Evolutionary conservation across 1,140 invertebrate genomes (phyloP), one percentile per base, ranked within the genome.

Genomic region (Drosophila kikkawai): DNA sequence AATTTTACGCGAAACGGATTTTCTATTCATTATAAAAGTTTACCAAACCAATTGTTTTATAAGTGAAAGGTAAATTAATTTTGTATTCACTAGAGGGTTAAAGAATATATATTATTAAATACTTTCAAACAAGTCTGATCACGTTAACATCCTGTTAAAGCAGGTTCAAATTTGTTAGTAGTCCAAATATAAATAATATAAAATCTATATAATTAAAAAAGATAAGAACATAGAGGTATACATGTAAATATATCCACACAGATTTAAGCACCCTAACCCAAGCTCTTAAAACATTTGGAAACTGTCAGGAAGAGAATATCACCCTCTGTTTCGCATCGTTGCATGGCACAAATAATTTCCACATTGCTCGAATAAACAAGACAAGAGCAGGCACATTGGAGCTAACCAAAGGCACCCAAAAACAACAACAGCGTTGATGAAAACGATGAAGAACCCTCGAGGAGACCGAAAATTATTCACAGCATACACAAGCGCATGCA

Each of bases 311-410:
- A 39, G 15, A 29, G 39, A n/a, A 17, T 7, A 17, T 7, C 70
- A 83, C 81, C 81, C 81, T 79, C 71, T 83, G 22, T 57, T 57
- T 37, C 42, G 48, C 50, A 34, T 44, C 48, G 57, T 47, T 55
- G 36, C 19, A 56, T 73, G 53, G 48, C 73, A 57, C 70, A 79
- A 79, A 79, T 86, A 82, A 79, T 75, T 87, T 65, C 29, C 83
- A 76, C 75, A 87, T 80, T 74, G 71, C 80, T 74, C 42, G 68
- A 87, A 87, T 80, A 80, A 87, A 87, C 67, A 77, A 82, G 60
- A 65, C 76, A 80, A 80, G 42, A 50, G 36, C 53, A 9, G 34
- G 70, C 79, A 67, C 71, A 86, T 67, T 67, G 65, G 79, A 86
- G 67, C 75, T 75, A 48, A 70, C 55, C 60, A 79, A 71, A 84